phyloP scores from a whole-genome alignment of 2,888 invertebrate species.

The Allygus modestus region DNA sequence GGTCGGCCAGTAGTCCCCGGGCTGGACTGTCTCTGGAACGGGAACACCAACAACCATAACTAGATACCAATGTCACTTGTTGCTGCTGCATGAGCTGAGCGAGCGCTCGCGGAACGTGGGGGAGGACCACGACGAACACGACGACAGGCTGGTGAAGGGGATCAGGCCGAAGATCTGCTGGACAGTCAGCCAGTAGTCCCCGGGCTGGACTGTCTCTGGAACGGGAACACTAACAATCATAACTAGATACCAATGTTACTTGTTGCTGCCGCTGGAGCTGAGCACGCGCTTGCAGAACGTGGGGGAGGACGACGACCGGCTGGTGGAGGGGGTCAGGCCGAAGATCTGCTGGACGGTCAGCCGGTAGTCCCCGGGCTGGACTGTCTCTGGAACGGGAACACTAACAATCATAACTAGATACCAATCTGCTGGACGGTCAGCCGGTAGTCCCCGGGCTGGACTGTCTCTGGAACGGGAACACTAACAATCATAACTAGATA shows the following conservation, averaged over 20 bases:
- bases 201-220: constrained; percentile 72
- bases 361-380: constrained; percentile 73
- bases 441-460: constrained; percentile 73
- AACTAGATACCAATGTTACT: no score
- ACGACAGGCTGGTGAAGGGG: constrained; percentile 75
- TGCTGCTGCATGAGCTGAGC: constrained; percentile 73
- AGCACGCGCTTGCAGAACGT: no score
- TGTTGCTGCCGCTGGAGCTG: no score
- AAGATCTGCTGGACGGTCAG: constrained; percentile 76
- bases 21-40: constrained; percentile 73
- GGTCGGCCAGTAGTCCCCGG: constrained; percentile 73
- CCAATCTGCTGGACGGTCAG: constrained; percentile 76
- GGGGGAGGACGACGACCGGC: constrained; percentile 74
- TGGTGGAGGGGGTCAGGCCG: constrained; percentile 75
- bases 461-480: constrained; percentile 72
- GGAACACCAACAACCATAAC: no score
- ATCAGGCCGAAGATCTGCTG: constrained; percentile 76
- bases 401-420: no score
- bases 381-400: constrained; percentile 72
- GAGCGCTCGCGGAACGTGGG: constrained; percentile 74
- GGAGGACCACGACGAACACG: constrained; percentile 74
- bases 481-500: constrained; percentile 72
- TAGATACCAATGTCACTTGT: constrained; percentile 74
- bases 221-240: no score
- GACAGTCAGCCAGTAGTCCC: constrained; percentile 74